Conservation (phyloP, 2,888 invertebrate species). For the Ornithoptera priamus region DNA sequence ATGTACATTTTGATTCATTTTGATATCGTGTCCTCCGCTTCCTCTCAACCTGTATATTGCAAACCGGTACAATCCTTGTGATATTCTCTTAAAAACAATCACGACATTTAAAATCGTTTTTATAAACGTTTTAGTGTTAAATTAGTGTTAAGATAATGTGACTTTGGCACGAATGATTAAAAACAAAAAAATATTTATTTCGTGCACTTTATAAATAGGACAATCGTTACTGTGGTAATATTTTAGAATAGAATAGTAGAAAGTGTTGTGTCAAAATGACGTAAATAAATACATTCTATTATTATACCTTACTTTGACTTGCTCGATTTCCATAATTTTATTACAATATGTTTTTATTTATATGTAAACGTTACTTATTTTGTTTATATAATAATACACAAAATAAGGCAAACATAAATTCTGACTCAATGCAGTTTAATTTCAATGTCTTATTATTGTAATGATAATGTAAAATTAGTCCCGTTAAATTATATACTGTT, state of each 20-base stretch:
- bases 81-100: neutral
- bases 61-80: neutral
- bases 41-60: neutral
- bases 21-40: neutral
- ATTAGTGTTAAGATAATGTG: neutral
- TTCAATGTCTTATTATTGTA: no score
- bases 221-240: neutral
- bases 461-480: neutral
- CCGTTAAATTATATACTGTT: neutral
- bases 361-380: no score
- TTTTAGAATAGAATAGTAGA: neutral
- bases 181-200: neutral
- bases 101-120: neutral
- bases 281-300: no score
- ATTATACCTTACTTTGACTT: no score
- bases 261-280: no score
- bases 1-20: neutral
- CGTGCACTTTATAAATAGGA: neutral
- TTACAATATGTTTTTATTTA: no score
- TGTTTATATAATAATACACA: no score
- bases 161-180: neutral
- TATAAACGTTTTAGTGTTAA: neutral
- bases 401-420: no score
- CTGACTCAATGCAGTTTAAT: no score
- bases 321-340: no score